Evolutionary conservation across 1,140 invertebrate species (phyloP).

Genomic region (Mya arenaria): DNA sequence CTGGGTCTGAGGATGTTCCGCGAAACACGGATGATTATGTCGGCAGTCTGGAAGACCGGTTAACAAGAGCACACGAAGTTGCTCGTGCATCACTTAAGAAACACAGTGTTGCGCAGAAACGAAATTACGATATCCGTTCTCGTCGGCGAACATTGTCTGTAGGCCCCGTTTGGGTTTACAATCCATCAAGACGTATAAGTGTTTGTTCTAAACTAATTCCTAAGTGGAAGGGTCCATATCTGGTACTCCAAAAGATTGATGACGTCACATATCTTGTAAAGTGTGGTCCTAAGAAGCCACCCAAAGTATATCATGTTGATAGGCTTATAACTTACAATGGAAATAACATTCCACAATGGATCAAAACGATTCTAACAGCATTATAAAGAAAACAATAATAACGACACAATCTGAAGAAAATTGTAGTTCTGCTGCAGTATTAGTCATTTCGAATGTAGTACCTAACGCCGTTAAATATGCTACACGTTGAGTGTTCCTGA

Average conservation of each 20-base stretch:
- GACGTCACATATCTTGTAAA: slow-evolving; percentile 54
- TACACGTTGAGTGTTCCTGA: no score
- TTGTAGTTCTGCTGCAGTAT: no score
- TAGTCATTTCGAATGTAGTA: no score
- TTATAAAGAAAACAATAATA: no score
- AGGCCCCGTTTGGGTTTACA: slow-evolving; percentile 58
- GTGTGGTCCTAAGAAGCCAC: not conserved
- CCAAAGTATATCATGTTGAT: slow-evolving; percentile 46
- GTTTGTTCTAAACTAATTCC: slow-evolving; percentile 53
- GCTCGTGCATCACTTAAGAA: slow-evolving; percentile 8
- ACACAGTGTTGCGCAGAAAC: slow-evolving; percentile 7
- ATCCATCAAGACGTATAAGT: slow-evolving; percentile 30
- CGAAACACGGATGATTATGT: not conserved
- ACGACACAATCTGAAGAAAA: no score
- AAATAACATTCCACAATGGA: slow-evolving; percentile 25
- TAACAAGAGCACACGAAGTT: not conserved
- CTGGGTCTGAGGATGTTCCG: no score
- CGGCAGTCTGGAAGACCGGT: not conserved
- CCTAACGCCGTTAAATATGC: no score
- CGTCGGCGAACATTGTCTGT: not conserved
- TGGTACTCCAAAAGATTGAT: slow-evolving; percentile 46
- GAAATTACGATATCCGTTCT: slow-evolving; percentile 6
- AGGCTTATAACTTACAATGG: slow-evolving; percentile 45
- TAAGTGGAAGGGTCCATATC: slow-evolving; percentile 53
- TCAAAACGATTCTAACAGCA: no score